Conservation (phyloP, 2,113 vertebrate genomes). For the rat (Rattus norvegicus) region DNA sequence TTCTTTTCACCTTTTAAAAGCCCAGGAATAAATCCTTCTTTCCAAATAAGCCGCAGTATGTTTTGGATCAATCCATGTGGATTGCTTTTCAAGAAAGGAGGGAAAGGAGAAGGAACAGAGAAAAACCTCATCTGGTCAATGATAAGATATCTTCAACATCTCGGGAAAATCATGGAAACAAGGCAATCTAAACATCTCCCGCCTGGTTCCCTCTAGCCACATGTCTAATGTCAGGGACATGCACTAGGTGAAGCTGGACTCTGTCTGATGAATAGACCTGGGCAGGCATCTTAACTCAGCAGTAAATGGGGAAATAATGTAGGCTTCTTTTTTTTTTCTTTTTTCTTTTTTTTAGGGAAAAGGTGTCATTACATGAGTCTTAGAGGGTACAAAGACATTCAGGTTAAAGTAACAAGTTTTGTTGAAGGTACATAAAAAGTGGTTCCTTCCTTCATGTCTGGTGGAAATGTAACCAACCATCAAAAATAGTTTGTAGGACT, state of each 20-base stretch:
- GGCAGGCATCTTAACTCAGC: not conserved
- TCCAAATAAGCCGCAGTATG: not conserved
- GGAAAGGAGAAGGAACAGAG: not conserved
- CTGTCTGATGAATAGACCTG: fast-evolving
- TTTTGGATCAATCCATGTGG: not conserved
- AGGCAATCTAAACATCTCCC: not conserved
- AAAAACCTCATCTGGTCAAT: not conserved
- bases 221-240: not conserved
- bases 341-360: too few relatives aligned
- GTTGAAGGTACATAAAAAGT: not conserved
- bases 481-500: not conserved
- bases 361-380: not conserved
- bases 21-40: not conserved
- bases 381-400: not conserved
- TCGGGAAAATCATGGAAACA: not conserved
- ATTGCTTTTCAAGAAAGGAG: not conserved
- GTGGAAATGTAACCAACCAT: not conserved
- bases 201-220: fast-evolving
- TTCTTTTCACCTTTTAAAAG: not conserved
- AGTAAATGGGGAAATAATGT: not conserved
- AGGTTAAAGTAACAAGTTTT: not conserved
- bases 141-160: not conserved
- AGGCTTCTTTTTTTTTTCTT: too few relatives aligned
- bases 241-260: too few relatives aligned
- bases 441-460: not conserved